phyloP scores from a whole-genome alignment of 2,113 vertebrate species.

The Catharus bicknelli region DNA sequence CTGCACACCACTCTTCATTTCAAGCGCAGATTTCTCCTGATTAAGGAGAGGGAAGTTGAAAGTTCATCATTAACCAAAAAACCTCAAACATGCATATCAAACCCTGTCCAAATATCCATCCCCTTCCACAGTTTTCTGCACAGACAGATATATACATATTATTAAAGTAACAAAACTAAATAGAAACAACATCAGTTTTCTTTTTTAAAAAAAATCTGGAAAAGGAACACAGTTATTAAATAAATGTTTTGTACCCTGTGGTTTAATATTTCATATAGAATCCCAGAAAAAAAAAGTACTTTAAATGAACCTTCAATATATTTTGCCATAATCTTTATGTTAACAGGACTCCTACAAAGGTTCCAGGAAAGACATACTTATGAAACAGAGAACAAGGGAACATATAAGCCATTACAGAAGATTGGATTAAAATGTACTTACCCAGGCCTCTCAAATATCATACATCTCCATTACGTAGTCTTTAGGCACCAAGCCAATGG shows the following conservation, averaged over 20 bases:
- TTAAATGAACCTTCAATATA: conserved; percentile 65
- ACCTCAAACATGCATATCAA: not conserved
- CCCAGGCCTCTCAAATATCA: conserved; percentile 82
- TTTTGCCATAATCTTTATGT: conserved; percentile 66
- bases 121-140: not conserved
- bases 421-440: conserved; percentile 89
- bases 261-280: conserved; percentile 61
- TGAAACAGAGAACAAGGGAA: conserved; percentile 78
- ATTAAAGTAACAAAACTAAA: not conserved
- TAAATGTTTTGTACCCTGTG: conserved; percentile 2
- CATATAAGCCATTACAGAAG: conserved; percentile 82
- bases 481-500: conserved; percentile 95
- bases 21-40: conserved; percentile 55
- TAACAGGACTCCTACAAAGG: conserved; percentile 74
- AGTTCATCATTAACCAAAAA: conserved; percentile 36
- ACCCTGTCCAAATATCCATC: not conserved
- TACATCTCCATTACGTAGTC: conserved; percentile 94
- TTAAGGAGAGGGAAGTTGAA: conserved; percentile 39
- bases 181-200: not conserved
- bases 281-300: conserved; percentile 30
- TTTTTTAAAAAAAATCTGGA: not conserved
- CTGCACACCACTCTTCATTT: not conserved
- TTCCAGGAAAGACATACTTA: conserved; percentile 79
- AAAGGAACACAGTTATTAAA: conserved; percentile 29
- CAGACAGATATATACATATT: not conserved